Evolutionary conservation across 2,888 invertebrate species (phyloP).

Genomic region (Phytoseiulus persimilis): DNA sequence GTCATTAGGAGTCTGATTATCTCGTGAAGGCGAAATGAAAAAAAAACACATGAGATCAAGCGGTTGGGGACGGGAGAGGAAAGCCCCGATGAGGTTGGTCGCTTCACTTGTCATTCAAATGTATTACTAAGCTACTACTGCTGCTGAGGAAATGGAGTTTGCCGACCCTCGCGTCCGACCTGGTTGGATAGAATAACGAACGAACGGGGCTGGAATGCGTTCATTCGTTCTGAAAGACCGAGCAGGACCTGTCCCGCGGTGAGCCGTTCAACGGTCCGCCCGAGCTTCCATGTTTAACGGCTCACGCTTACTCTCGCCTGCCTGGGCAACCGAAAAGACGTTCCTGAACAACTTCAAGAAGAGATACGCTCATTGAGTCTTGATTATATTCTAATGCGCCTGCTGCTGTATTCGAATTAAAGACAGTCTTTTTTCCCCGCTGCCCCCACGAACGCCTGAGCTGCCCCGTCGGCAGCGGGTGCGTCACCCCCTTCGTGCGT

Average conservation of each 20-base stretch:
- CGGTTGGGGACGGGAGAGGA: background rate
- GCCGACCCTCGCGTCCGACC: background rate
- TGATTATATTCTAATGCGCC: background rate
- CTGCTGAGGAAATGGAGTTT: background rate
- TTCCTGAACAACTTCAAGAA: background rate
- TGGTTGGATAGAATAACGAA: background rate
- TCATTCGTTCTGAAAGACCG: background rate
- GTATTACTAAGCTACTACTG: background rate
- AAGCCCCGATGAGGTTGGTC: background rate
- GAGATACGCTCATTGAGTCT: background rate
- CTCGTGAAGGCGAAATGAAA: background rate
- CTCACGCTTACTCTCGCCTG: background rate
- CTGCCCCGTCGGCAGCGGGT: background rate
- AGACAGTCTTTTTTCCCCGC: background rate
- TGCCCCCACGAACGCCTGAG: background rate
- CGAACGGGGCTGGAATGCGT: background rate
- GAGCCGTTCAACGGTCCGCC: background rate
- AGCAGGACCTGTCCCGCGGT: background rate
- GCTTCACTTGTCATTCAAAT: background rate
- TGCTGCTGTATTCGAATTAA: background rate
- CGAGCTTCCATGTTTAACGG: background rate
- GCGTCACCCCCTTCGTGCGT: too few relatives aligned
- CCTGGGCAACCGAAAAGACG: background rate
- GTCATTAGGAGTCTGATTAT: background rate
- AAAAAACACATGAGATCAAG: background rate